These are phyloP conservation scores for Ormyrus labotus DNA, from an alignment of 2,888 invertebrate species.

Conservation along the genomic window DNA sequence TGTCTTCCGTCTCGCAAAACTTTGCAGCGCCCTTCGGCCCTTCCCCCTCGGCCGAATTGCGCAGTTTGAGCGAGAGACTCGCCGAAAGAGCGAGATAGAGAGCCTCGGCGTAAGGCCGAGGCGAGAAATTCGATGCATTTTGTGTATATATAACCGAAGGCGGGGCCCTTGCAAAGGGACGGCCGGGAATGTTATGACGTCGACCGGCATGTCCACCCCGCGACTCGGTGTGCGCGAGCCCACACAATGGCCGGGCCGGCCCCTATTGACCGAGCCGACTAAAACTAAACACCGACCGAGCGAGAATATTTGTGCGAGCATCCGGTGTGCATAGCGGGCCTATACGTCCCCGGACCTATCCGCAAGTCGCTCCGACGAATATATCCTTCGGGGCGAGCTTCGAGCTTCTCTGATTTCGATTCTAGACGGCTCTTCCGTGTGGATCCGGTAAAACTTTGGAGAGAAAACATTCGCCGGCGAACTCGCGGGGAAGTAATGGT, in stretches of 20 bases:
- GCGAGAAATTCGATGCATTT: no score
- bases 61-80: neutral
- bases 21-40: no score
- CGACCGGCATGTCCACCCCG: neutral
- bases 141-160: neutral
- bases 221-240: neutral
- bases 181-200: slow-evolving; percentile 2
- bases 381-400: no score
- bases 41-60: no score
- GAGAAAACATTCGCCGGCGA: no score
- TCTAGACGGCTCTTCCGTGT: neutral
- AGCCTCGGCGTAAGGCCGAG: neutral
- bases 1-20: no score
- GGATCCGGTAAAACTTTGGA: no score
- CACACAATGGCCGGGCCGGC: slow-evolving; percentile 15
- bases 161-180: neutral
- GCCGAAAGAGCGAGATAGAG: neutral
- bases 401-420: no score
- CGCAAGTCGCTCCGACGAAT: neutral
- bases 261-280: slow-evolving; percentile 21
- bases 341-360: neutral
- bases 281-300: slow-evolving; percentile 15
- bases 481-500: no score
- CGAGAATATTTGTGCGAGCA: slow-evolving; percentile 22
- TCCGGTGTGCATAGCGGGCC: neutral